Conservation (phyloP, 2,113 vertebrate genomes). For the Ardeotis arabs region DNA sequence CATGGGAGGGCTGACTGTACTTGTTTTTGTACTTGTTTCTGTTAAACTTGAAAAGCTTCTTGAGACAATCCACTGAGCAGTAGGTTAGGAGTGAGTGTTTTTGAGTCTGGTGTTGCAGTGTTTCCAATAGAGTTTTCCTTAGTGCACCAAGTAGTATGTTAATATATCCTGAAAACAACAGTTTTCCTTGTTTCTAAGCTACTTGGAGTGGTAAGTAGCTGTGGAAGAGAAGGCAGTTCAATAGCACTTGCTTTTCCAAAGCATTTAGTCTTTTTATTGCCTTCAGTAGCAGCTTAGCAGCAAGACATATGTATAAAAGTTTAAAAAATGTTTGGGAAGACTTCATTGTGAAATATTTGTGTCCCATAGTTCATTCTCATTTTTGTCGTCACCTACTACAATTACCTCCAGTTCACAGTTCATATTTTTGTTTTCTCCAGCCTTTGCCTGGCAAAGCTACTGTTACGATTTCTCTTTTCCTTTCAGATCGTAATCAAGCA, state of each 20-base stretch:
- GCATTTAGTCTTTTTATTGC: background rate
- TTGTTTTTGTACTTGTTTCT: constrained; percentile 6
- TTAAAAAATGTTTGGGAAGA: background rate
- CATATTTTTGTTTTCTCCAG: background rate
- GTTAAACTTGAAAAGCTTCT: background rate
- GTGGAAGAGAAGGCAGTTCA: background rate
- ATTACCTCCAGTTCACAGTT: background rate
- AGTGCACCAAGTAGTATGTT: background rate
- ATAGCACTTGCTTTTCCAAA: background rate
- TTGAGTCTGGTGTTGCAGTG: background rate
- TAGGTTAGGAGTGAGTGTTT: background rate
- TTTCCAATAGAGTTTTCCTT: background rate
- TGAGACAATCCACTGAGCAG: background rate
- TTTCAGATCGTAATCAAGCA: background rate
- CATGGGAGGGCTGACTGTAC: background rate
- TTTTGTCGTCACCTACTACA: background rate
- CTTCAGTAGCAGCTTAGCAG: background rate
- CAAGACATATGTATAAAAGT: background rate
- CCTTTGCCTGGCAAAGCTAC: background rate
- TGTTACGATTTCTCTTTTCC: background rate
- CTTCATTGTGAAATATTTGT: background rate
- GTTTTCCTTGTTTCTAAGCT: background rate
- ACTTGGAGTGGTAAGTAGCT: background rate
- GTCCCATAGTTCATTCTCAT: background rate
- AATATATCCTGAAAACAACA: background rate